phyloP scores from a whole-genome alignment of 2,888 invertebrate genomes.

The Gibbula magus region DNA sequence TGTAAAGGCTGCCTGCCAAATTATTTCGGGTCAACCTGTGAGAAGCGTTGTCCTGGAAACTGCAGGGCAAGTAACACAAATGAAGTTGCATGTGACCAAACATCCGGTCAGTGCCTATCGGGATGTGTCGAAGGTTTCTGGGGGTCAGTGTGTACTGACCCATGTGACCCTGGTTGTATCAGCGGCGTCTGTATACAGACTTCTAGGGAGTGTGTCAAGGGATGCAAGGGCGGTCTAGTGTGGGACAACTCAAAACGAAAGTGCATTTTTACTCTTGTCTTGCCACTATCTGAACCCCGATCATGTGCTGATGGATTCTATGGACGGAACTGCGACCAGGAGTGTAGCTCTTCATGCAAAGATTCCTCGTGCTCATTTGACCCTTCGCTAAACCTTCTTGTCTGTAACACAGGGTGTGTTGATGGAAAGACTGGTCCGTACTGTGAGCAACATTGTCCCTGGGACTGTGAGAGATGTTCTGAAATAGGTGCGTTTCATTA shows the following conservation, averaged over 20 bases:
- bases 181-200: neutral
- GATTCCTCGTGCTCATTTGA: neutral
- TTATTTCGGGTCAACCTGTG: neutral
- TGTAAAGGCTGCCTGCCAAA: neutral
- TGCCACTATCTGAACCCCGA: neutral
- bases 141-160: neutral
- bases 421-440: no score
- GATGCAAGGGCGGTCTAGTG: neutral
- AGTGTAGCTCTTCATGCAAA: neutral
- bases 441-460: no score
- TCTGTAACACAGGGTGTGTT: neutral
- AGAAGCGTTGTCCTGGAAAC: neutral
- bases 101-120: neutral
- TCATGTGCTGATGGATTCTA: neutral
- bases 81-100: neutral
- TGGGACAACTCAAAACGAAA: neutral
- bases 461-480: no score
- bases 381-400: neutral
- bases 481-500: no score
- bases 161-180: neutral
- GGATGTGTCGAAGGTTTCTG: neutral
- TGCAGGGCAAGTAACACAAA: neutral
- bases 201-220: neutral
- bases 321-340: neutral
- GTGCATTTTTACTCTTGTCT: neutral